Base-by-base conservation (phyloP, 2,797 vertebrate species). In the Clarias platycephalus region DNA sequence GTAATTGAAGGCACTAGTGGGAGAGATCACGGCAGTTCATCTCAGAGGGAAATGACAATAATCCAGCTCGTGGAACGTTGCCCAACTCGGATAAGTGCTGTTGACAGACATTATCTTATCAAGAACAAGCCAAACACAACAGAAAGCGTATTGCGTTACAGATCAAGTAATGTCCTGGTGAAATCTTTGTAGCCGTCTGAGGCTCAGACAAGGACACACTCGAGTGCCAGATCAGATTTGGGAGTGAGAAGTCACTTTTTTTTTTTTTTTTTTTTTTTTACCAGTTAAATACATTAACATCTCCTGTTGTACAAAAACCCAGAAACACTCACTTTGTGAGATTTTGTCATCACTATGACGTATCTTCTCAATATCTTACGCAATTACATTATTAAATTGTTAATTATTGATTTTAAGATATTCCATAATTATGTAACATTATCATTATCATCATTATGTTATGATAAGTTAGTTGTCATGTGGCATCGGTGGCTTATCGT, bases 1-100 rank as follows among this genome's bases (percentile, higher is more conserved):
- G 44, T 49, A 83, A 78, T 64, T 83, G 85, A 81, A 37, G 76
- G 40, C 37, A 26, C 60, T 81, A 83, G 72, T 37, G 26, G 34
- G 13, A 55, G 67, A 62, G 80, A n/a, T 67, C 80, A 71, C 40
- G 2, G 37, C 62, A 24, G 2, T 40, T 53, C 60, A 67, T 80
- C 28, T 67, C 79, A 16, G 22, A 77, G 58, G 70, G 76, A 62
- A 49, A 74, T 5, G 72, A 82, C 64, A 44, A 71, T 82, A 84
- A 84, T 74, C 26, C 74, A 44, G 72, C 80, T 62, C 10, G 70
- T 81, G 68, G 16, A 68, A 53, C 70, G 37, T 72, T 84, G 60
- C 64, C 53, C 60, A 68, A 58, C 75, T 66, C 28, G 55, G 7
- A 44, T 24, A 84, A 31, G 64, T 10, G 66, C 37, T 34, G 26